Conservation (phyloP, 1,140 invertebrate species). For the Trichogramma pretiosum region DNA sequence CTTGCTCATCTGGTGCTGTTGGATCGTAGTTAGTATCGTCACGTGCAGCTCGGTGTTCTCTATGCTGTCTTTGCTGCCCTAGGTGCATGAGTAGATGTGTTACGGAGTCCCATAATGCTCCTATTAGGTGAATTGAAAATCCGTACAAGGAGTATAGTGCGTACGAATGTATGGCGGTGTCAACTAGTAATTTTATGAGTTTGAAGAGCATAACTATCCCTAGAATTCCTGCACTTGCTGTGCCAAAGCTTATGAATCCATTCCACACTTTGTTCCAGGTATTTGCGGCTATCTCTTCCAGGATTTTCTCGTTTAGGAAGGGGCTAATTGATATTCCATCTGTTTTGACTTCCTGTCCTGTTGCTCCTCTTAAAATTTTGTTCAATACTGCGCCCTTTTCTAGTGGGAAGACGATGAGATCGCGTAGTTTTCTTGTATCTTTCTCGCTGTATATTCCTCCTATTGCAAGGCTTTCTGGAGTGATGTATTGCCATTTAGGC, state of each 20-base stretch:
- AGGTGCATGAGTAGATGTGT: no score
- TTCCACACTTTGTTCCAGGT: constrained; percentile 7
- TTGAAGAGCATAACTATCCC: constrained; percentile 4
- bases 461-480: background rate
- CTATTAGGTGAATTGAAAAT: no score
- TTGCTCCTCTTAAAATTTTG: no score
- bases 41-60: no score
- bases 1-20: no score
- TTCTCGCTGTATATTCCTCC: background rate
- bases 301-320: no score
- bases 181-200: constrained; percentile 5
- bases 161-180: constrained; percentile 11
- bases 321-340: no score
- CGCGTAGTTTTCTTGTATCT: background rate
- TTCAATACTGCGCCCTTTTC: background rate
- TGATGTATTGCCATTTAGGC: constrained; percentile 2
- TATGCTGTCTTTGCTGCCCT: no score
- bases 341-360: no score
- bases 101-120: no score
- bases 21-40: no score
- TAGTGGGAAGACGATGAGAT: background rate
- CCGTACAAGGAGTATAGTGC: constrained; percentile 8
- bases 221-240: constrained; percentile 6
- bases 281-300: no score
- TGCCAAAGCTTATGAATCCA: constrained; percentile 5